These are phyloP conservation scores for Diploptera punctata DNA, from an alignment of 2,888 invertebrate species.

Conservation along the genomic window DNA sequence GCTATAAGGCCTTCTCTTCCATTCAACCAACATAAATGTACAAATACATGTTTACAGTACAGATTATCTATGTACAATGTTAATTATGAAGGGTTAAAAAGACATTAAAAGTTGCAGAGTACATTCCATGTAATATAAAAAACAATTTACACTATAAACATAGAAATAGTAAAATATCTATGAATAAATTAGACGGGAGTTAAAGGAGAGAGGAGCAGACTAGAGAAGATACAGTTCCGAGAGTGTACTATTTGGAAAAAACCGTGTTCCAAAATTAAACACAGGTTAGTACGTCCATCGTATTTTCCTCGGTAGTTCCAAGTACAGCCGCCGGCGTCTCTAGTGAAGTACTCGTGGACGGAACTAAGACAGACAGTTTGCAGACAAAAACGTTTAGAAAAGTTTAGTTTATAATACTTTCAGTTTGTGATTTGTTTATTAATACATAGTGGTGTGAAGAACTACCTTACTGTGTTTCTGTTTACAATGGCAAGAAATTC, in stretches of 20 bases:
- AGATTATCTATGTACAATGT: too few species aligned
- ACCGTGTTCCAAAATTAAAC: conserved; percentile 28
- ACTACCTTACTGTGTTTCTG: too few species aligned
- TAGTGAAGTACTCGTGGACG: not conserved
- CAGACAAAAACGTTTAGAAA: conserved; percentile 6
- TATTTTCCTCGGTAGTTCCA: conserved; percentile 8
- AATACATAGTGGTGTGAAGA: not conserved
- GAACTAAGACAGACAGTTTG: conserved; percentile 4
- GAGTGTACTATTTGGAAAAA: conserved; percentile 14
- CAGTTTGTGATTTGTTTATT: not conserved
- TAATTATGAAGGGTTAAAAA: too few species aligned
- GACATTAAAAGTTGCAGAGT: too few species aligned
- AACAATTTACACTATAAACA: too few species aligned
- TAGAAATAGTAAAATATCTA: not conserved
- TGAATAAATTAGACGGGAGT: not conserved
- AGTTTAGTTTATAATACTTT: not conserved
- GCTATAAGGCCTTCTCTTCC: too few species aligned
- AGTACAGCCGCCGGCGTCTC: conserved; percentile 14
- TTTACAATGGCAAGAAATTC: too few species aligned
- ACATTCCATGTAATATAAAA: too few species aligned
- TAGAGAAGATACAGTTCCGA: not conserved
- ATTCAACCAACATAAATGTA: too few species aligned
- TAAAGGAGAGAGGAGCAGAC: too few species aligned
- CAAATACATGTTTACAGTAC: too few species aligned
- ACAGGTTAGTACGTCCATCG: conserved; percentile 2